Percentiles rank a stretch among this genome's conserved stretches.
Evolutionary conservation across 2,888 invertebrate species (phyloP).

Genomic region (Hirtodrosophila trivittata): DNA sequence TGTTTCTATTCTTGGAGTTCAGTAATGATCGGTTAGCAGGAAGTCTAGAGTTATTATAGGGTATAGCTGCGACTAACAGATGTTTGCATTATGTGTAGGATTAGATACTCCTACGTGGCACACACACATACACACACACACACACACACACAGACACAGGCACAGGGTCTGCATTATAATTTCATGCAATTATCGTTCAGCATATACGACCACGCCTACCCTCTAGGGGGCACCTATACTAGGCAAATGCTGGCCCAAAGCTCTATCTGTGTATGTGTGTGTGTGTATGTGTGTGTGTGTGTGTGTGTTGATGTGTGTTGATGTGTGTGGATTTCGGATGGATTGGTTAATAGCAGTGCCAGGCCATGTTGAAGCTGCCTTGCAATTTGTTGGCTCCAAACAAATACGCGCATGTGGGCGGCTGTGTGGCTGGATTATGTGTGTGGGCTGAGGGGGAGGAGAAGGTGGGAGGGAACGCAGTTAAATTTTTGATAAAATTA

Average conservation of each 20-base stretch:
- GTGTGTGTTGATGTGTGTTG: no score
- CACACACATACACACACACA: slow-evolving; percentile 12
- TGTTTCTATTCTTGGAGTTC: no score
- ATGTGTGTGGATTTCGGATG: slow-evolving; percentile 39
- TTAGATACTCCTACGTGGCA: slow-evolving; percentile 39
- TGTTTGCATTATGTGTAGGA: slow-evolving; percentile 16
- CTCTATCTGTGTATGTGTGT: slow-evolving; percentile 7
- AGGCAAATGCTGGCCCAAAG: slow-evolving; percentile 56
- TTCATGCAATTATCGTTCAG: slow-evolving; percentile 74
- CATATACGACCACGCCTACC: slow-evolving; percentile 16
- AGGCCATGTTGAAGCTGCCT: slow-evolving; percentile 27
- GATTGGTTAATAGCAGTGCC: slow-evolving; percentile 64
- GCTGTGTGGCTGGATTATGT: slow-evolving; percentile 28
- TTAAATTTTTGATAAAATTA: slow-evolving; percentile 49
- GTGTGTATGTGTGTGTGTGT: neutral
- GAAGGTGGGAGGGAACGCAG: neutral
- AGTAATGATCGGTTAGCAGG: no score
- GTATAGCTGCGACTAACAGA: neutral
- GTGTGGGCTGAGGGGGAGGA: slow-evolving; percentile 23
- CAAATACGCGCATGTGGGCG: slow-evolving; percentile 68
- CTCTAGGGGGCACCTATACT: slow-evolving; percentile 19
- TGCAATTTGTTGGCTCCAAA: slow-evolving; percentile 68
- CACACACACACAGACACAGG: neutral
- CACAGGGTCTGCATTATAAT: slow-evolving; percentile 71
- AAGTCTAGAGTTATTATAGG: neutral